These are phyloP conservation scores for Pollenia amentaria DNA, from an alignment of 2,888 invertebrate genomes.

Conservation along the genomic window DNA sequence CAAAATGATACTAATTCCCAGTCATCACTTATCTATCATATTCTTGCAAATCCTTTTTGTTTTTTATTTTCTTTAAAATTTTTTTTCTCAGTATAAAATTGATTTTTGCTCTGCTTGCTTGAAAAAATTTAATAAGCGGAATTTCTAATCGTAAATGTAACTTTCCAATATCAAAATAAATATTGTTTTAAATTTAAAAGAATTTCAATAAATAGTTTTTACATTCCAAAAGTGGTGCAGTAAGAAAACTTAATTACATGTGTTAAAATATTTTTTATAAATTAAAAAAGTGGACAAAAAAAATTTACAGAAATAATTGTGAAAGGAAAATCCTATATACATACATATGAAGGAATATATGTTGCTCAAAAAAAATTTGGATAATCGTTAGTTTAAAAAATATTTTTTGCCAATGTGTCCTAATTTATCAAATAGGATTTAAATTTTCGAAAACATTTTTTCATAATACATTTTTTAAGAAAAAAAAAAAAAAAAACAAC, in stretches of 20 bases:
- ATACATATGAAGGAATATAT: no score
- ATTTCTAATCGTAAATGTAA: neutral
- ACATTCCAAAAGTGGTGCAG: conserved; percentile 32
- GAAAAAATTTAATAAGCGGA: neutral
- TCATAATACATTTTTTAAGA: no score
- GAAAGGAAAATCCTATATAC: no score
- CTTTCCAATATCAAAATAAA: neutral
- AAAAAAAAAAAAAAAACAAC: no score
- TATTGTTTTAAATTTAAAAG: conserved; percentile 22
- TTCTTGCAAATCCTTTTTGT: neutral
- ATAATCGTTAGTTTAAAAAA: no score
- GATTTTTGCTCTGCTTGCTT: conserved; percentile 24
- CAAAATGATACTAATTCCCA: neutral
- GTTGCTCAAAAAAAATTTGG: no score
- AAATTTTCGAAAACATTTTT: no score
- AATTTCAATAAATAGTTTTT: neutral
- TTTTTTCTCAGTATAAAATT: conserved; percentile 33
- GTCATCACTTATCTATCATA: neutral
- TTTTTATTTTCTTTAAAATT: neutral
- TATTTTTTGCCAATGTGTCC: no score
- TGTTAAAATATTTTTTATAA: neutral
- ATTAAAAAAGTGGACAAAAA: conserved; percentile 26
- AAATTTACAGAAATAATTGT: neutral
- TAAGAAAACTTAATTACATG: neutral
- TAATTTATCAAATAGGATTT: no score